phyloP scores from a whole-genome alignment of 2,113 vertebrate genomes.

The Centropristis striata region DNA sequence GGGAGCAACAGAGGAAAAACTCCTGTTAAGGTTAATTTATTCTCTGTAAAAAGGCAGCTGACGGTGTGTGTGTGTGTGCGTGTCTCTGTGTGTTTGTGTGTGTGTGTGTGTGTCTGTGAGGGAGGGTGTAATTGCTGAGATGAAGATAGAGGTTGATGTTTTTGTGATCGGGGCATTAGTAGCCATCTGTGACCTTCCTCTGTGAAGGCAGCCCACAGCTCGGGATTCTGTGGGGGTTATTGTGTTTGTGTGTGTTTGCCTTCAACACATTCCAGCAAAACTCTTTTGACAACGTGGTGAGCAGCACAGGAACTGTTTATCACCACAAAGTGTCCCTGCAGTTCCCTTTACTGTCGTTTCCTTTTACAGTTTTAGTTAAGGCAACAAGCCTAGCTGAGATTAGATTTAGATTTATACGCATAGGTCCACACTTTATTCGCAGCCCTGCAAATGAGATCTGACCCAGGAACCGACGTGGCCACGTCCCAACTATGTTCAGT shows the following conservation, averaged over 20 bases:
- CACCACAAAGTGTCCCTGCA: not conserved
- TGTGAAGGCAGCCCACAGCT: constrained; percentile 26
- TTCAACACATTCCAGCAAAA: constrained; percentile 1
- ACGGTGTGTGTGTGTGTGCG: constrained; percentile 15
- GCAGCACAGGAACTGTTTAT: constrained; percentile 1
- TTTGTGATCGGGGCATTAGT: constrained; percentile 39
- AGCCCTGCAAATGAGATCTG: not conserved
- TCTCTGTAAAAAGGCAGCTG: constrained; percentile 10
- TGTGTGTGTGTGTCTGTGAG: not conserved
- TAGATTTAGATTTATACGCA: too few species aligned
- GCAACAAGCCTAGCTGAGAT: not conserved
- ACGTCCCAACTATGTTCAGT: not conserved
- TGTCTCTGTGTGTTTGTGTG: too few species aligned
- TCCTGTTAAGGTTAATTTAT: constrained; percentile 25
- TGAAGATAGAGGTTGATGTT: constrained; percentile 45
- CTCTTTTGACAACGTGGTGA: constrained; percentile 34
- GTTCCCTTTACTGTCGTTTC: not conserved
- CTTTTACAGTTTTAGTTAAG: not conserved
- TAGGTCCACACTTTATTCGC: too few species aligned
- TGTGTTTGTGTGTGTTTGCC: constrained; percentile 16
- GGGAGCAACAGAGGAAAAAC: constrained; percentile 28
- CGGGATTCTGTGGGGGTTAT: constrained; percentile 1
- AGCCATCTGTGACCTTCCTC: constrained; percentile 53
- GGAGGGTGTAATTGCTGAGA: not conserved
- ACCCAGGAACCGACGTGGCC: not conserved